Base-by-base conservation (phyloP, 1,140 invertebrate genomes). In the Heterodera carotae region DNA sequence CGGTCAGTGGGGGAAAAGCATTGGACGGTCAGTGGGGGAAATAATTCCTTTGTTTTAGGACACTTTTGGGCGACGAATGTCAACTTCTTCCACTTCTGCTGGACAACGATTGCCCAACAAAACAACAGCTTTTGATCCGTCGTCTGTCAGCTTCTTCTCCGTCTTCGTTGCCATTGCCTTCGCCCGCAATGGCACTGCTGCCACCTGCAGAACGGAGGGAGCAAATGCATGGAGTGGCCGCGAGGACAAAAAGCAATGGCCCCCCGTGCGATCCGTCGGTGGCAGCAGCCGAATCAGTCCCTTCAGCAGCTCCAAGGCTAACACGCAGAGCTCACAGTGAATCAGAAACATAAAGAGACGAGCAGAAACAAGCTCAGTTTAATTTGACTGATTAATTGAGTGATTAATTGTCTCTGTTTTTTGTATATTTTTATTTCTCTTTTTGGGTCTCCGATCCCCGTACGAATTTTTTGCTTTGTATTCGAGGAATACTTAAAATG, bases 251-350 rank as follows among this genome's bases (percentile, higher is more conserved):
- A 60, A 31, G 48, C 48, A 53, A 53, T 53, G 48, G 12, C 15
- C 48, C 48, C 48, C 18, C 48, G 48, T 10, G 48, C 36, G 36
- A 39, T 10, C 4, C 36, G 36, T 6, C 36, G n/a, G 33, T 27
- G n/a, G 25, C 59, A 73, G 31, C 39, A 22, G 36, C 18, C n/a
- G 31, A 31, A 22, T 25, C 59, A 12, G 53, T 29, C 25, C 56
- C n/a, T 36, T 73, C 27, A 25, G n/a, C n/a, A n/a, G 36, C 33
- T 18, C 29, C 70, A 3, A 43, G 53, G n/a, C 48, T 60, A 43
- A 73, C 36, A 43, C 70, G 34, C 64, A 56, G 71, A n/a, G 56
- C 71, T 27, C 27, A 31, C 56, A 74, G 71, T 25, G 71, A 74
- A 66, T 74, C 69, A 6, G 2, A 70, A 60, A 70, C 36, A 43